These are phyloP conservation scores for Brachionus paranguensis DNA, from an alignment of 1,140 invertebrate species.

Conservation along the genomic window DNA sequence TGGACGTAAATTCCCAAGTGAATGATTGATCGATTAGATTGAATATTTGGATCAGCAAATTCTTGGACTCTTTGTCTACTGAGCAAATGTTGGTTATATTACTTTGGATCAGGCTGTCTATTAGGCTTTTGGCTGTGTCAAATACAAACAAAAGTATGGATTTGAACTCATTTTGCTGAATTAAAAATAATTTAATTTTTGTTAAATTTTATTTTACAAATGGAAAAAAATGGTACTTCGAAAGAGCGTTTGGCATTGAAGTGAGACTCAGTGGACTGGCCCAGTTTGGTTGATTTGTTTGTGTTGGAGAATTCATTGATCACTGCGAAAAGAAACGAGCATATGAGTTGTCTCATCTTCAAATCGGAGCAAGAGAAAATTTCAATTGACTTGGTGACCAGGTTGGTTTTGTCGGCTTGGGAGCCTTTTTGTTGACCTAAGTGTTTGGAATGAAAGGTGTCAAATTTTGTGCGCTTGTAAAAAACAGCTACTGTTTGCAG, in stretches of 20 bases:
- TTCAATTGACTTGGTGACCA: neutral
- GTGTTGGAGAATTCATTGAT: constrained; percentile 28
- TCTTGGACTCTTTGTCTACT: constrained; percentile 4
- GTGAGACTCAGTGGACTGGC: constrained; percentile 11
- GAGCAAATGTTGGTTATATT: neutral
- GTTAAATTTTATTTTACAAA: no score
- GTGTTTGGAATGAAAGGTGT: neutral
- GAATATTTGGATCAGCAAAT: constrained; percentile 21
- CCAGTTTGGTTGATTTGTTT: constrained; percentile 11
- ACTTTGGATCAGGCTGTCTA: neutral
- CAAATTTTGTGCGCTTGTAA: constrained; percentile 26
- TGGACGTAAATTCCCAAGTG: constrained; percentile 36
- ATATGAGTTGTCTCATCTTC: neutral
- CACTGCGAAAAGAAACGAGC: neutral
- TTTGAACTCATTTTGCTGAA: constrained; percentile 38
- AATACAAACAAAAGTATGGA: constrained; percentile 17
- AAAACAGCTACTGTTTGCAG: constrained; percentile 29
- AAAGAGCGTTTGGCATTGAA: constrained; percentile 34
- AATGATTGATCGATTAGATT: constrained; percentile 32
- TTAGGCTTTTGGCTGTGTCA: neutral
- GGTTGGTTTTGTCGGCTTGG: neutral
- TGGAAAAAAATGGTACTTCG: neutral
- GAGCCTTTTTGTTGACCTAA: neutral
- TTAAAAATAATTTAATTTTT: neutral
- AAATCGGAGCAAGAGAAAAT: neutral